Evolutionary conservation across 2,113 vertebrate genomes (phyloP).

Genomic region (Etia nguti): DNA sequence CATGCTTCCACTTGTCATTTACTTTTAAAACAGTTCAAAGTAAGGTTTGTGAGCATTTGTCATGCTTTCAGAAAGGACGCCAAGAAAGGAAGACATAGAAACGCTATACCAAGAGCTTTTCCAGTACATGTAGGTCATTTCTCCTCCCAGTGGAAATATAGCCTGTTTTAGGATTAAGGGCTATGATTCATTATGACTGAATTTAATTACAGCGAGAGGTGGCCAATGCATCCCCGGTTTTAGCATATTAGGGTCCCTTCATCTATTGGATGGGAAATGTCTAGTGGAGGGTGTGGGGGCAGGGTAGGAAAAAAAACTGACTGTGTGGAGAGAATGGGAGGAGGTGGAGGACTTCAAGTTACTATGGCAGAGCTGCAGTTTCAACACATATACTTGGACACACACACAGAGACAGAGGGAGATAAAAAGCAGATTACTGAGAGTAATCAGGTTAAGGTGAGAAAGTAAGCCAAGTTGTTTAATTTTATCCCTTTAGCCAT

Average conservation of each 20-base stretch:
- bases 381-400: not conserved
- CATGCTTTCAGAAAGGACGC: slow-evolving; percentile 7
- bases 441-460: slow-evolving; percentile 41
- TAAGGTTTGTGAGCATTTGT: slow-evolving; percentile 18
- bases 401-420: not conserved
- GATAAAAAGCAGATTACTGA: slow-evolving; percentile 9
- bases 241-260: slow-evolving; percentile 55
- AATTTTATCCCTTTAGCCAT: not conserved
- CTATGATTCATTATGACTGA: slow-evolving; percentile 66
- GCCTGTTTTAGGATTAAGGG: slow-evolving; percentile 63
- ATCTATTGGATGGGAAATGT: slow-evolving; percentile 36
- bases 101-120: slow-evolving; percentile 30
- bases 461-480: slow-evolving; percentile 22
- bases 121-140: slow-evolving; percentile 66
- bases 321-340: not conserved
- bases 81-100: slow-evolving; percentile 9
- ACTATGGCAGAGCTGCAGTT: slow-evolving; percentile 21
- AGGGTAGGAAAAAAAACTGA: not conserved
- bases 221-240: slow-evolving; percentile 50
- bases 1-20: not conserved
- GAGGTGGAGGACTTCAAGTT: slow-evolving; percentile 13
- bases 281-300: not conserved
- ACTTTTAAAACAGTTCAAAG: slow-evolving; percentile 30
- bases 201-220: slow-evolving; percentile 66
- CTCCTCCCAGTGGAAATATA: slow-evolving; percentile 58